These are phyloP conservation scores for Loriculus beryllinus DNA, from an alignment of 2,797 vertebrate species.

Conservation along the genomic window DNA sequence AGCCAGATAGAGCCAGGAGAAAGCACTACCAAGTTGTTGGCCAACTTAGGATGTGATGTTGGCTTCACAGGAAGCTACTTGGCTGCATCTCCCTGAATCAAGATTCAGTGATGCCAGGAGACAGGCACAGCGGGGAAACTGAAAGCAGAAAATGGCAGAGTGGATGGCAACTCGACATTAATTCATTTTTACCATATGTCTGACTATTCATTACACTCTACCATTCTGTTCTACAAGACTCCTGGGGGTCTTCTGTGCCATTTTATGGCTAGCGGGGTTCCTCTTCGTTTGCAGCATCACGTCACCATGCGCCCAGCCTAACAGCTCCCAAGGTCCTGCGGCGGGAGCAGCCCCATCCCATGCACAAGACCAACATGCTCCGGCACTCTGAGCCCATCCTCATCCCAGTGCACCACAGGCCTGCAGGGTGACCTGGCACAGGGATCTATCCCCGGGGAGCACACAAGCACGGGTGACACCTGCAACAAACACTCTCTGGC, in stretches of 20 bases:
- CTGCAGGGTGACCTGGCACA: not conserved
- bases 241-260: constrained; percentile 56
- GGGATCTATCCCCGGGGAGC: not conserved
- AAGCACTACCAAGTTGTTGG: constrained; percentile 56
- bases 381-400: not conserved
- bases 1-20: constrained; percentile 50
- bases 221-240: constrained; percentile 65
- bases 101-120: constrained; percentile 68
- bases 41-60: constrained; percentile 58
- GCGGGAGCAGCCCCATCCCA: not conserved
- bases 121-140: constrained; percentile 61
- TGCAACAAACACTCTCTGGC: not conserved
- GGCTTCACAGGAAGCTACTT: constrained; percentile 65
- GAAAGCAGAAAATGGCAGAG: constrained; percentile 69
- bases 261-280: constrained; percentile 1
- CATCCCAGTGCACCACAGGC: accelerated
- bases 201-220: constrained; percentile 66
- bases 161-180: constrained; percentile 64
- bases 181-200: constrained; percentile 71
- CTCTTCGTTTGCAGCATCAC: accelerated
- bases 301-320: accelerated
- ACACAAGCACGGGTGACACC: not conserved
- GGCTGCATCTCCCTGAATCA: constrained; percentile 61
- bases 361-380: accelerated
- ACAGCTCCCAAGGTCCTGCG: accelerated